A percentile compares a stretch with the other conserved stretches of the same genome.
Conservation (phyloP, 2,888 invertebrate genomes). For the Crematogaster levior region DNA sequence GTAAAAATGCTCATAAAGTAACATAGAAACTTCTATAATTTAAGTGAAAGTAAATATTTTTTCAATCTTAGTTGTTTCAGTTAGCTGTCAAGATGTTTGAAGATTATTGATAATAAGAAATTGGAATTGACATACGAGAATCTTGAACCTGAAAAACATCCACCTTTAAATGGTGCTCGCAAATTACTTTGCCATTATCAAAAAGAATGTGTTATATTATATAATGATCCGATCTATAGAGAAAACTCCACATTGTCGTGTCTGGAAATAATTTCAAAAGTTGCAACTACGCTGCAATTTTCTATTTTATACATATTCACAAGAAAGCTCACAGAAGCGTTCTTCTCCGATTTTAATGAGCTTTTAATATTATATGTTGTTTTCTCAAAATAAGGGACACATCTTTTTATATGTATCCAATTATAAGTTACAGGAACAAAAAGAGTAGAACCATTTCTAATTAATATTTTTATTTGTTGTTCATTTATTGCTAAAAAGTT, state of each 20-base stretch:
- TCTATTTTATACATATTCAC: neutral
- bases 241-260: neutral
- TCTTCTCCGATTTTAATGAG: too few relatives aligned
- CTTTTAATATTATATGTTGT: too few relatives aligned
- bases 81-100: neutral
- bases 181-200: neutral
- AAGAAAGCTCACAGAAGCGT: too few relatives aligned
- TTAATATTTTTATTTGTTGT: too few relatives aligned
- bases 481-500: too few relatives aligned
- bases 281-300: neutral
- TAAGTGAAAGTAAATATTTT: neutral
- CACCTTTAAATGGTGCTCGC: neutral
- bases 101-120: conserved; percentile 5
- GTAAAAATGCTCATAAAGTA: neutral
- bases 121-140: neutral
- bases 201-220: neutral
- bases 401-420: too few relatives aligned
- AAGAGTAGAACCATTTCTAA: too few relatives aligned
- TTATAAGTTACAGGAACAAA: too few relatives aligned
- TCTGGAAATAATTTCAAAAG: neutral
- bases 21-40: neutral
- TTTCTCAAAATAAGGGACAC: too few relatives aligned
- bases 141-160: neutral
- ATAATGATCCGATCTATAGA: neutral
- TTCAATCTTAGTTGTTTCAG: neutral